Conservation (phyloP, 2,797 vertebrate genomes). For the Fistularia tabacaria region DNA sequence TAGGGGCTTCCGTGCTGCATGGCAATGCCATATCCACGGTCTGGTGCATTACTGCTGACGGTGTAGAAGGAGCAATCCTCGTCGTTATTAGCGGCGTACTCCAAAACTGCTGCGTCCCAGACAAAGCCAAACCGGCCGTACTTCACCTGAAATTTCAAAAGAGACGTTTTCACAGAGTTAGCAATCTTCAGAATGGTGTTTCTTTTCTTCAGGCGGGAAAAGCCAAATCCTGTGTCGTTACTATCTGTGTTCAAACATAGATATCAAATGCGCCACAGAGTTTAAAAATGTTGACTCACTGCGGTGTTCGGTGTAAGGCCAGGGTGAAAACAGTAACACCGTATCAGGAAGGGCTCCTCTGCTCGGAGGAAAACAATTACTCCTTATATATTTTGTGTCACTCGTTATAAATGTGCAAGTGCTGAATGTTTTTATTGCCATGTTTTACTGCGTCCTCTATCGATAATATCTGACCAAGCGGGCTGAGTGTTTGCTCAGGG, state of each 20-base stretch:
- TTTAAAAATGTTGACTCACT: no score
- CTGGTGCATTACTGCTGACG: constrained; percentile 84
- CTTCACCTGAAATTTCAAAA: constrained; percentile 81
- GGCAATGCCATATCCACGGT: constrained; percentile 95
- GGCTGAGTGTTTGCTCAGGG: no score
- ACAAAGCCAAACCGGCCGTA: constrained; percentile 93
- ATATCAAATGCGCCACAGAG: no score
- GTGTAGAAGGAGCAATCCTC: constrained; percentile 97
- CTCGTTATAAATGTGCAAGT: constrained; percentile 3
- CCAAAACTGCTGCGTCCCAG: constrained; percentile 95
- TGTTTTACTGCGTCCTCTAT: constrained; percentile 15
- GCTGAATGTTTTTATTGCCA: constrained; percentile 13
- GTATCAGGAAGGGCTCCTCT: no score
- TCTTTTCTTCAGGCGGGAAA: neutral
- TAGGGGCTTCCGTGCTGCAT: constrained; percentile 98
- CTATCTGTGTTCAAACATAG: no score
- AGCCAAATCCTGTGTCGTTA: neutral
- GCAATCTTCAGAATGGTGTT: constrained; percentile 1
- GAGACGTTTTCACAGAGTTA: constrained; percentile 8
- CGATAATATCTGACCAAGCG: neutral
- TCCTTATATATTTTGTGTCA: no score
- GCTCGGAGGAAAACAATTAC: no score
- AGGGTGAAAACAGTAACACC: no score
- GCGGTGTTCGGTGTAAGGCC: no score
- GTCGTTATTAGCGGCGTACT: constrained; percentile 94